phyloP scores from a whole-genome alignment of 2,888 invertebrate genomes.

The Pomacea canaliculata region DNA sequence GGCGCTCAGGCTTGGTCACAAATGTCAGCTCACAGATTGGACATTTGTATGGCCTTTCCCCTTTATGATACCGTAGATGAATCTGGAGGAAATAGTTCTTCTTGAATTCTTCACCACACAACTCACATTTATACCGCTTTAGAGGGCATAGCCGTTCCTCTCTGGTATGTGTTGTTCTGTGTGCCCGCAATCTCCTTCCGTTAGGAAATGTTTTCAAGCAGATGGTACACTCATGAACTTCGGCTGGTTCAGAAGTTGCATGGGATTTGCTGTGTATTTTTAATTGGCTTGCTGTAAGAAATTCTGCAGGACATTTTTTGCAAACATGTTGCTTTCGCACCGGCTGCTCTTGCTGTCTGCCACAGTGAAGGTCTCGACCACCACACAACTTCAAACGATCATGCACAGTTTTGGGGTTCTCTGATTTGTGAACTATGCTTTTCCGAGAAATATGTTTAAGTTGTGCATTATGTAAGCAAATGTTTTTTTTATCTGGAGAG shows the following conservation, averaged over 20 bases:
- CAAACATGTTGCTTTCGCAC: not conserved
- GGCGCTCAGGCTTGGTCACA: conserved; percentile 23
- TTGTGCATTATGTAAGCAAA: too few relatives aligned
- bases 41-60: conserved; percentile 20
- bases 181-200: conserved; percentile 2
- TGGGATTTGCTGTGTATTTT: conserved; percentile 25
- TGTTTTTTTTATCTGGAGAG: too few relatives aligned
- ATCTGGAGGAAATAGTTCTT: conserved; percentile 16
- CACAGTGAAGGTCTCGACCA: too few relatives aligned
- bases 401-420: too few relatives aligned
- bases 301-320: conserved; percentile 14
- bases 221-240: conserved; percentile 7
- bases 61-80: conserved; percentile 17
- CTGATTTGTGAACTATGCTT: too few relatives aligned
- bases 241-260: not conserved
- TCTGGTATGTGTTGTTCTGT: conserved; percentile 5
- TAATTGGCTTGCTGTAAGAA: conserved; percentile 15
- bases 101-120: conserved; percentile 16
- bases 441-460: too few relatives aligned
- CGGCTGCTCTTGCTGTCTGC: not conserved
- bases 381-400: too few relatives aligned
- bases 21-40: conserved; percentile 23
- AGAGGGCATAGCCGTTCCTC: not conserved
- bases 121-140: conserved; percentile 22
- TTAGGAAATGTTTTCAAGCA: conserved; percentile 1